A percentile compares a stretch with the other conserved stretches of the same genome.
phyloP scores from a whole-genome alignment of 2,113 vertebrate species.

The Callospermophilus lateralis region DNA sequence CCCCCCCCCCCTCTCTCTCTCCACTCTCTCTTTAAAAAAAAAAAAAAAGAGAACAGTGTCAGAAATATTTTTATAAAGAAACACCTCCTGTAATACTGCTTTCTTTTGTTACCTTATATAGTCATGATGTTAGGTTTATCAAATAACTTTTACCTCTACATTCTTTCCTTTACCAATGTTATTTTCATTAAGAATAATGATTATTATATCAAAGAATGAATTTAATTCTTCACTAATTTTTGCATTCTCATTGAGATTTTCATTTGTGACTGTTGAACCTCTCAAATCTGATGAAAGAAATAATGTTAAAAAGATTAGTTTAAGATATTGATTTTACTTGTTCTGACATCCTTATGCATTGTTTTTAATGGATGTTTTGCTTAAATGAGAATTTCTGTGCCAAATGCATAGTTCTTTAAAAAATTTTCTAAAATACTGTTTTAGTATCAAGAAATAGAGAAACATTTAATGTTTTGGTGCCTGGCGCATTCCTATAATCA shows the following conservation, averaged over 20 bases:
- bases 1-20: too few species aligned
- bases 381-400: constrained; percentile 31
- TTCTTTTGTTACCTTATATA: constrained; percentile 47
- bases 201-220: constrained; percentile 51
- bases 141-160: constrained; percentile 17
- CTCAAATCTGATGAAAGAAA: constrained; percentile 13
- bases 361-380: constrained; percentile 22
- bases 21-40: too few species aligned
- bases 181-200: constrained; percentile 40
- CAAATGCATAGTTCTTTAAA: background rate
- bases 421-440: background rate
- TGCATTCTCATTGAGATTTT: constrained; percentile 40
- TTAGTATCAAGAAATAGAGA: constrained; percentile 49
- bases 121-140: constrained; percentile 26
- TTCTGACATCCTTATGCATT: constrained; percentile 1
- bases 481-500: too few species aligned
- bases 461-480: background rate
- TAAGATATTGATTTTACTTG: constrained; percentile 48
- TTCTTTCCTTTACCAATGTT: constrained; percentile 11
- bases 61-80: constrained; percentile 47
- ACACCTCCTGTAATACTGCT: background rate
- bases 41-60: constrained; percentile 45
- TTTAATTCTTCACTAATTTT: constrained; percentile 31
- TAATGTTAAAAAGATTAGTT: constrained; percentile 35
- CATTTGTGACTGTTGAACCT: constrained; percentile 34